Conservation (phyloP, 1,140 invertebrate genomes). For the Cherax destructor region DNA sequence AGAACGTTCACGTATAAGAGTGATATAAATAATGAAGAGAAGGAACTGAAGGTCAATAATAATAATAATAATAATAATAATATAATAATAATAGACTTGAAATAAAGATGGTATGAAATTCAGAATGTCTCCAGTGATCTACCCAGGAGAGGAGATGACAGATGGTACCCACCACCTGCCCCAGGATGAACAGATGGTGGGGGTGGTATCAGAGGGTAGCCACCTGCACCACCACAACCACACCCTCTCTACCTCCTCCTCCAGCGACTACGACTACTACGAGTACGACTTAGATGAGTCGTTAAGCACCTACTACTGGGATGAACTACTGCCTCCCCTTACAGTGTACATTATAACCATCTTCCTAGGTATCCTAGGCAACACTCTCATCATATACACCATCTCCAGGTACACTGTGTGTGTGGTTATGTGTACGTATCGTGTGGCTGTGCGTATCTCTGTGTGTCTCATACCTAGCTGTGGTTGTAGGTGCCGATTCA, state of each 20-base stretch:
- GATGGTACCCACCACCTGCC: not conserved
- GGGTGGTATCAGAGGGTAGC: too few species aligned
- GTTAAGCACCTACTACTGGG: slow-evolving; percentile 76
- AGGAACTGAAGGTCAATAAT: too few species aligned
- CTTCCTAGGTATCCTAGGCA: slow-evolving; percentile 80
- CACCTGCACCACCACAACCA: not conserved
- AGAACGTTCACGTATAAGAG: too few species aligned
- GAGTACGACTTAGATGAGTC: slow-evolving; percentile 49
- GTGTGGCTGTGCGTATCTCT: not conserved
- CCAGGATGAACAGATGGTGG: not conserved
- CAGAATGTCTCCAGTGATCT: not conserved
- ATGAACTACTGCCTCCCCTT: slow-evolving; percentile 79
- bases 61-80: too few species aligned
- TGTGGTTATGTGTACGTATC: too few species aligned
- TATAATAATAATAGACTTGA: too few species aligned
- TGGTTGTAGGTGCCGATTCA: too few species aligned
- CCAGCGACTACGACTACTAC: slow-evolving; percentile 11
- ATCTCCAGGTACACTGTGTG: slow-evolving; percentile 74
- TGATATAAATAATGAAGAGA: too few species aligned
- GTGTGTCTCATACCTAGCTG: not conserved
- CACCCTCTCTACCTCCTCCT: not conserved
- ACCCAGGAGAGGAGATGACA: not conserved
- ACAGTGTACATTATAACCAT: slow-evolving; percentile 82
- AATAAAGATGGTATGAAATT: too few species aligned
- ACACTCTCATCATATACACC: slow-evolving; percentile 80